Conservation (phyloP, 2,113 vertebrate genomes). For the Lutjanus erythropterus region DNA sequence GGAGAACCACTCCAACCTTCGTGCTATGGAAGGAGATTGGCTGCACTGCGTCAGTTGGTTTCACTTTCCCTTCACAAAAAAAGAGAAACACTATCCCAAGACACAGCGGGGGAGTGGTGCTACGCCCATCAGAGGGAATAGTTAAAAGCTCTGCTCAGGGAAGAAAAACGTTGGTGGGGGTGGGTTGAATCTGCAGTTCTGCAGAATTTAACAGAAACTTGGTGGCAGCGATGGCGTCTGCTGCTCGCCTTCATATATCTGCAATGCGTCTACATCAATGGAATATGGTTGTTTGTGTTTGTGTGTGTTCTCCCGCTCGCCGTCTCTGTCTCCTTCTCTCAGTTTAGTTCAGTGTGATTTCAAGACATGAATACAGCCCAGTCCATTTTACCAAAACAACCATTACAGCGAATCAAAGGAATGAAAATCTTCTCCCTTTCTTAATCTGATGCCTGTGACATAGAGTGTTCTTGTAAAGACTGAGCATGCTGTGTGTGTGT, state of each 20-base stretch:
- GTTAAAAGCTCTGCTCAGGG: conserved; percentile 41
- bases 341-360: conserved; percentile 14
- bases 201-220: conserved; percentile 29
- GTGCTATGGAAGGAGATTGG: background rate
- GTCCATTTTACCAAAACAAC: background rate
- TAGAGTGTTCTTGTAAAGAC: background rate
- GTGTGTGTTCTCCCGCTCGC: background rate
- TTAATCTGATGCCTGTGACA: background rate
- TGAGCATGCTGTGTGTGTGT: background rate
- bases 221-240: conserved; percentile 4
- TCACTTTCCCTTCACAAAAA: conserved; percentile 18
- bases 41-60: conserved; percentile 32
- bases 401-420: background rate
- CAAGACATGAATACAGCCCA: conserved; percentile 1
- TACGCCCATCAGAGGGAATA: conserved; percentile 37
- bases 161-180: conserved; percentile 11
- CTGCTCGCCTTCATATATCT: conserved; percentile 17
- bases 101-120: conserved; percentile 21
- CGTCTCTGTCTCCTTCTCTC: background rate
- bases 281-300: background rate
- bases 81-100: conserved; percentile 23
- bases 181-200: conserved; percentile 20
- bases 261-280: conserved; percentile 45
- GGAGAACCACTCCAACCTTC: background rate
- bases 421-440: background rate